These are phyloP conservation scores for Brachyptera putata DNA, from an alignment of 2,888 invertebrate genomes.

Conservation along the genomic window DNA sequence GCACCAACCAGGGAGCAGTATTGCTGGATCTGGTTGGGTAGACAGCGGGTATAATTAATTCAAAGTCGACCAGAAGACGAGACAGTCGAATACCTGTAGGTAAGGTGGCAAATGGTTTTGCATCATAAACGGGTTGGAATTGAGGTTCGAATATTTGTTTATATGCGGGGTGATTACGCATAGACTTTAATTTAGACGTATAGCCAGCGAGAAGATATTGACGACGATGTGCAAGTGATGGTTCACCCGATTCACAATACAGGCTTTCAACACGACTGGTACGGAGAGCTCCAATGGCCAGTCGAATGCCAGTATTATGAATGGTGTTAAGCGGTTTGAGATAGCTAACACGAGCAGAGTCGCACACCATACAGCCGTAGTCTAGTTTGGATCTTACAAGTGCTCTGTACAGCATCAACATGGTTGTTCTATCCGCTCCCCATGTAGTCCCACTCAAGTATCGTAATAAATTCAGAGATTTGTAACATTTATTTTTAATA, in stretches of 20 bases:
- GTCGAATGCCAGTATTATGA: constrained; percentile 8
- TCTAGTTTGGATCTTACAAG: constrained; percentile 3
- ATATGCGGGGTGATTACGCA: constrained; percentile 8
- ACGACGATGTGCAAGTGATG: background rate
- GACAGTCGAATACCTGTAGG: no score
- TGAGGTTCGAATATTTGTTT: no score
- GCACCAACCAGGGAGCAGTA: no score
- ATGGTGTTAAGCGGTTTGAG: background rate
- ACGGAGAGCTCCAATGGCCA: constrained; percentile 7
- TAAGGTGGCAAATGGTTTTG: no score
- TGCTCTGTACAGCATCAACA: constrained; percentile 13
- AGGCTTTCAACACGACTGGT: constrained; percentile 16
- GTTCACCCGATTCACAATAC: background rate
- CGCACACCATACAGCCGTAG: constrained; percentile 10
- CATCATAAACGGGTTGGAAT: no score
- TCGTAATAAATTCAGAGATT: constrained; percentile 14
- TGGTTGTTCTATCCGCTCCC: constrained; percentile 14
- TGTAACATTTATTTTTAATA: background rate
- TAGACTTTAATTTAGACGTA: background rate
- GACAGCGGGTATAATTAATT: no score
- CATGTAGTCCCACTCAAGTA: constrained; percentile 3
- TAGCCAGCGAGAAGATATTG: constrained; percentile 3
- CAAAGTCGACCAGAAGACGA: no score
- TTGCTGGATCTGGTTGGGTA: no score
- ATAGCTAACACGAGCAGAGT: background rate